These are phyloP conservation scores for Tetragnatha montana DNA, from an alignment of 2,888 invertebrate species.

Conservation along the genomic window DNA sequence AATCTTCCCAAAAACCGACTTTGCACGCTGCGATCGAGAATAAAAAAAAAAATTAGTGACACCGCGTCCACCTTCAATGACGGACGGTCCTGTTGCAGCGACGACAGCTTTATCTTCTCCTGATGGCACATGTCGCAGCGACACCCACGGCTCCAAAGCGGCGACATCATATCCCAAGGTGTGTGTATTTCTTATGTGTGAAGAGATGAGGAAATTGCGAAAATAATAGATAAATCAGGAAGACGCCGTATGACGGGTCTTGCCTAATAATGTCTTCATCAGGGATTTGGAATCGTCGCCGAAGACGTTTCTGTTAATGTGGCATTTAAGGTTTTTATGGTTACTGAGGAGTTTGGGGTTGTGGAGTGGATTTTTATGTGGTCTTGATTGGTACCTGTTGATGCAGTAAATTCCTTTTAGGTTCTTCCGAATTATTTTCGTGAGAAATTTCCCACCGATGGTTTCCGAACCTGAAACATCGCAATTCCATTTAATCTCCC, in stretches of 20 bases:
- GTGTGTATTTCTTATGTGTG: constrained; percentile 22
- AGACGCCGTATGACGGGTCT: constrained; percentile 1
- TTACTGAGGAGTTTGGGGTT: no score
- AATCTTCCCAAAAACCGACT: constrained; percentile 3
- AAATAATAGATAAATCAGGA: constrained; percentile 51
- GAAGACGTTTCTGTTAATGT: no score
- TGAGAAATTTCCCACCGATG: no score
- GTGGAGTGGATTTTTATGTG: no score
- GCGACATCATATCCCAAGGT: neutral
- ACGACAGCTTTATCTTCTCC: constrained; percentile 58
- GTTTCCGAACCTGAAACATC: no score
- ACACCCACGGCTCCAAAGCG: constrained; percentile 41
- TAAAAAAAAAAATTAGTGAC: neutral
- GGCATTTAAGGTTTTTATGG: no score
- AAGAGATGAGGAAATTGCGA: constrained; percentile 42
- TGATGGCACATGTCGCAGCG: constrained; percentile 45
- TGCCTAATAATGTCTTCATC: neutral
- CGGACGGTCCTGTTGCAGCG: constrained; percentile 50
- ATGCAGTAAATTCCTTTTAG: no score
- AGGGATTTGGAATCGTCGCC: neutral
- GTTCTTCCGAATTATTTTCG: no score
- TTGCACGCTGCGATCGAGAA: neutral
- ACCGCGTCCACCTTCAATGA: constrained; percentile 1
- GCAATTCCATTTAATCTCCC: no score
- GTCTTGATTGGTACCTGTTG: no score